Conservation (phyloP, 2,113 vertebrate species). For the Caranx melampygus region DNA sequence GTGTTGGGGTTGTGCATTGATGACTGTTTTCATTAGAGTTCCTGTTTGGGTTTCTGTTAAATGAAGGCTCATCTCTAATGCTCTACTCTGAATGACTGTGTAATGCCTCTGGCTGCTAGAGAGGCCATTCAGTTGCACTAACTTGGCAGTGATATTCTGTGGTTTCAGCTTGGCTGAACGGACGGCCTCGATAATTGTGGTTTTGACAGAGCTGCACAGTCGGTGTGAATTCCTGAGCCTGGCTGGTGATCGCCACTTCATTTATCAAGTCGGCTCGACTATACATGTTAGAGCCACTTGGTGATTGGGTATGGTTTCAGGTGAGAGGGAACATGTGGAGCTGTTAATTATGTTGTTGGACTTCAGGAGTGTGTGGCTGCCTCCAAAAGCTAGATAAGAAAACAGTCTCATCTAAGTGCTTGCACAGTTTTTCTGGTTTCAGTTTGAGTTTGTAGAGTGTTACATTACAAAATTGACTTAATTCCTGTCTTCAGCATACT, state of each 20-base stretch:
- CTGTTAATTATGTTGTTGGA: constrained; percentile 38
- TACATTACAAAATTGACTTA: constrained; percentile 4
- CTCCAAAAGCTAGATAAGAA: constrained; percentile 10
- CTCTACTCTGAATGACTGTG: constrained; percentile 8
- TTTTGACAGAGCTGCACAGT: constrained; percentile 55
- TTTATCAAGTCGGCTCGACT: constrained; percentile 39
- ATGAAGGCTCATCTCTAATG: constrained; percentile 21
- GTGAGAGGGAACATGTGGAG: constrained; percentile 27
- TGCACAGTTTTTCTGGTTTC: constrained; percentile 33
- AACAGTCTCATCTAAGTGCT: constrained; percentile 33
- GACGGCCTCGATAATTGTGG: constrained; percentile 62
- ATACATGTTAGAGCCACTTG: neutral
- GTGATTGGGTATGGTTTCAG: constrained; percentile 18
- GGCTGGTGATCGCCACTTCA: constrained; percentile 32
- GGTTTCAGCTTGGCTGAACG: constrained; percentile 55
- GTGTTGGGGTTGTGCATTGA: neutral
- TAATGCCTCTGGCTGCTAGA: constrained; percentile 39
- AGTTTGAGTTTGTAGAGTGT: constrained; percentile 49
- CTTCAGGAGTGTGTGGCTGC: neutral
- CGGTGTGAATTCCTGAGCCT: constrained; percentile 52
- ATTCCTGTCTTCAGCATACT: neutral
- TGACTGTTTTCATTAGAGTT: constrained; percentile 11
- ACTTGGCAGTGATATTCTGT: constrained; percentile 52
- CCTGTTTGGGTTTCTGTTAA: constrained; percentile 24
- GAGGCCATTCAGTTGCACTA: constrained; percentile 45